Percentiles rank a stretch among this genome's conserved stretches.
phyloP scores from a whole-genome alignment of 2,797 vertebrate genomes.

The Onychomys leucogaster region DNA sequence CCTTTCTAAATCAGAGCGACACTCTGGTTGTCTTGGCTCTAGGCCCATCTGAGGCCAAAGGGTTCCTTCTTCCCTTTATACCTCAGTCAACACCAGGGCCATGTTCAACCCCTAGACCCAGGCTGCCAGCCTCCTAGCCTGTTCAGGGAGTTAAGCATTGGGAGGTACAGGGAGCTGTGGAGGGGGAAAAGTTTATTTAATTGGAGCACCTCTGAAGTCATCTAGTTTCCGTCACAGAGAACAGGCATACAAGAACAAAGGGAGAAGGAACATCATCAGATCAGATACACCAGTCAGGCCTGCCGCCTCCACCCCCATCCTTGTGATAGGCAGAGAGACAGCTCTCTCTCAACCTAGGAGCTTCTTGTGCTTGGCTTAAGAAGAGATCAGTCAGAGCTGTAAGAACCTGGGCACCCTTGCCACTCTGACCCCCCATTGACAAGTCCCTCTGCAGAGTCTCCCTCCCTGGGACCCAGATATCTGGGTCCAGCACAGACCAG shows the following conservation, averaged over 20 bases:
- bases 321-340: not conserved
- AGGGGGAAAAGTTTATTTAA: conserved; percentile 68
- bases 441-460: not conserved
- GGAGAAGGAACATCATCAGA: not conserved
- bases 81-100: too few species aligned
- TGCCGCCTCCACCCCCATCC: not conserved
- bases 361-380: not conserved
- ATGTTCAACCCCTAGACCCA: too few species aligned
- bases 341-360: not conserved
- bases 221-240: conserved; percentile 54
- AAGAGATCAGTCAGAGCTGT: not conserved
- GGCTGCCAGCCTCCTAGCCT: not conserved
- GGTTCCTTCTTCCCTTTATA: too few species aligned
- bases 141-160: not conserved
- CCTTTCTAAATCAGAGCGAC: not conserved
- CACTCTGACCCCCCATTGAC: not conserved
- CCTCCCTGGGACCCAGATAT: not conserved
- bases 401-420: not conserved
- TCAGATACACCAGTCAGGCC: conserved; percentile 28
- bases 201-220: conserved; percentile 66
- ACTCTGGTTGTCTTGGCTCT: not conserved
- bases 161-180: conserved; percentile 29
- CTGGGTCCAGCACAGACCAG: not conserved
- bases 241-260: not conserved
- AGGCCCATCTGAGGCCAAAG: not conserved